A percentile compares a stretch with the other conserved stretches of the same genome.
Evolutionary conservation across 1,140 invertebrate species (phyloP).

Genomic region (Drosophila insularis): DNA sequence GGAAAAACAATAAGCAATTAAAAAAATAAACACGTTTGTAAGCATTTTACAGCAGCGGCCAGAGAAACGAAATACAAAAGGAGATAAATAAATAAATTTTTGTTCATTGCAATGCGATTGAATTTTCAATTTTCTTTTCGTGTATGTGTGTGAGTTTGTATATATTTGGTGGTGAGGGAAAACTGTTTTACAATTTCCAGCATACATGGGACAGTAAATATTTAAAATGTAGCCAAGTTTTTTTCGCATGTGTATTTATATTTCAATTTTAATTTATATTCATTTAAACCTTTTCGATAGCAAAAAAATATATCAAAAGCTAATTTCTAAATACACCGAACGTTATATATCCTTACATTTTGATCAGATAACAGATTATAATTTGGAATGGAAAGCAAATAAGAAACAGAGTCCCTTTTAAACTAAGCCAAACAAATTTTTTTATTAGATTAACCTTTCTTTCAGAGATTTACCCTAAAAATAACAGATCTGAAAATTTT

Average conservation of each 20-base stretch:
- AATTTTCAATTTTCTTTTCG: constrained; percentile 27
- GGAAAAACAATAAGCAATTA: constrained; percentile 65
- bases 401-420: no score
- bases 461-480: not conserved
- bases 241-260: constrained; percentile 61
- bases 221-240: constrained; percentile 64
- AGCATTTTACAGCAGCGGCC: constrained; percentile 46
- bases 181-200: constrained; percentile 71
- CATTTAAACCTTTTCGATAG: constrained; percentile 38
- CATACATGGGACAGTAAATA: constrained; percentile 66
- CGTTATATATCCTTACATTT: not conserved
- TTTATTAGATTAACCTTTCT: no score
- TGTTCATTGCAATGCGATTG: constrained; percentile 63
- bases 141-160: not conserved
- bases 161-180: constrained; percentile 13
- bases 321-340: not conserved
- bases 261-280: constrained; percentile 79
- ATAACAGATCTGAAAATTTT: no score
- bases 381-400: no score
- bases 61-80: constrained; percentile 36
- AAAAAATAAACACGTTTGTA: constrained; percentile 76
- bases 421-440: no score
- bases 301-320: not conserved
- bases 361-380: no score
- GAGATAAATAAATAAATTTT: constrained; percentile 66